phyloP scores from a whole-genome alignment of 2,888 invertebrate genomes.

The Drosophila atroscutellata region DNA sequence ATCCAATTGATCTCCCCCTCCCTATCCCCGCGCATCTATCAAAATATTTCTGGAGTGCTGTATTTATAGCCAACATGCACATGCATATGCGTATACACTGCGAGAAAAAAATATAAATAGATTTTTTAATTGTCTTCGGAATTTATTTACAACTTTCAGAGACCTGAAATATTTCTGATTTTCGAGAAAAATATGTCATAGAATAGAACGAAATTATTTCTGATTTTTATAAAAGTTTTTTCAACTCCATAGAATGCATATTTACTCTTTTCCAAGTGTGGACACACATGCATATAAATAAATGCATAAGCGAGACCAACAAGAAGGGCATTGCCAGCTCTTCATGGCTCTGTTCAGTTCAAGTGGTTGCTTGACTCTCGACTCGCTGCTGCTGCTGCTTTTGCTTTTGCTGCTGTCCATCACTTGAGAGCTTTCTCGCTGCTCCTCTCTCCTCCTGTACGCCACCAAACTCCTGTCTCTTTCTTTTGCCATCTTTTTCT shows the following conservation, averaged over 20 bases:
- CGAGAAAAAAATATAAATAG: not conserved
- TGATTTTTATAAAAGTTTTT: not conserved
- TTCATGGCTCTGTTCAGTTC: constrained; percentile 53
- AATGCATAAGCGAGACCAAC: constrained; percentile 18
- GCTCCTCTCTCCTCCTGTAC: not conserved
- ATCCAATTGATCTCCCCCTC: constrained; percentile 63
- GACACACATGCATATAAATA: not conserved
- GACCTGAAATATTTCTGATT: not conserved
- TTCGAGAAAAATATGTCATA: not conserved
- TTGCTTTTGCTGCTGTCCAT: constrained; percentile 45
- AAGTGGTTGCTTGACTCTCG: constrained; percentile 72
- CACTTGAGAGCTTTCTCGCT: constrained; percentile 70
- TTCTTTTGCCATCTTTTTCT: not conserved
- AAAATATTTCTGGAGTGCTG: constrained; percentile 2
- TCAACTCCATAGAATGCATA: not conserved
- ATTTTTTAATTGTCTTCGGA: not conserved
- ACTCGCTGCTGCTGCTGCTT: not conserved
- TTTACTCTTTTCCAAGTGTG: not conserved
- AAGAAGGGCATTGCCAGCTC: constrained; percentile 36
- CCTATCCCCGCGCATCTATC: constrained; percentile 36
- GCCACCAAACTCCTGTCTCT: not conserved
- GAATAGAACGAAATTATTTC: not conserved
- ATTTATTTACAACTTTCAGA: not conserved
- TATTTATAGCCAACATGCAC: constrained; percentile 11
- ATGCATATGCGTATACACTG: constrained; percentile 7